These are phyloP conservation scores for Engystomops pustulosus DNA, from an alignment of 2,113 vertebrate genomes.

Conservation along the genomic window DNA sequence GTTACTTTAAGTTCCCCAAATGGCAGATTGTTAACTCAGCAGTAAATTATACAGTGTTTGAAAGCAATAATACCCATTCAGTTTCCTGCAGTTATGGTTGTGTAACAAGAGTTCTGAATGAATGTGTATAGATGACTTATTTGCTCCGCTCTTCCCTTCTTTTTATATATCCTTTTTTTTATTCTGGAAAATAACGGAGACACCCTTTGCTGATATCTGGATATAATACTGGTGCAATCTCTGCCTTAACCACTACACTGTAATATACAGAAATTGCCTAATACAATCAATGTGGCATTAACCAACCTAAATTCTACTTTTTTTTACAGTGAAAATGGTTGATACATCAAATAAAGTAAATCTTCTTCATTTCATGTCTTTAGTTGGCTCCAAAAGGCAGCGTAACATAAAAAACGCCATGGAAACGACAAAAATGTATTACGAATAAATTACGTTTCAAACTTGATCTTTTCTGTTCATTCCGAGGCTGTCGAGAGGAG, in stretches of 20 bases:
- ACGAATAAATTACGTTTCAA: not conserved
- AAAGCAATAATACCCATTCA: conserved; percentile 38
- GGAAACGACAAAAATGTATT: not conserved
- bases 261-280: conserved; percentile 27
- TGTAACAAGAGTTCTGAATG: not conserved
- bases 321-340: conserved; percentile 9
- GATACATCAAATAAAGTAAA: conserved; percentile 4
- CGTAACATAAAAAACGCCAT: conserved; percentile 5
- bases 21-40: not conserved
- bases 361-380: not conserved
- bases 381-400: conserved; percentile 27
- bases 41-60: not conserved
- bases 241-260: conserved; percentile 35
- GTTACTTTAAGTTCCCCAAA: not conserved
- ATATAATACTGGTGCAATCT: conserved; percentile 29
- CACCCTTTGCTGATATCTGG: conserved; percentile 7
- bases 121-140: not conserved
- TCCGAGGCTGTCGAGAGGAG: not conserved
- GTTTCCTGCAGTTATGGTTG: conserved; percentile 11
- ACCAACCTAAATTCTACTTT: not conserved
- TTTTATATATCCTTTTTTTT: not conserved
- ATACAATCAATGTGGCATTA: conserved; percentile 30
- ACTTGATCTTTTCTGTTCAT: not conserved
- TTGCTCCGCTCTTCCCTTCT: not conserved
- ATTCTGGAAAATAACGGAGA: not conserved